phyloP scores from a whole-genome alignment of 2,797 vertebrate genomes.

The Sebastiscus albofasciatus region DNA sequence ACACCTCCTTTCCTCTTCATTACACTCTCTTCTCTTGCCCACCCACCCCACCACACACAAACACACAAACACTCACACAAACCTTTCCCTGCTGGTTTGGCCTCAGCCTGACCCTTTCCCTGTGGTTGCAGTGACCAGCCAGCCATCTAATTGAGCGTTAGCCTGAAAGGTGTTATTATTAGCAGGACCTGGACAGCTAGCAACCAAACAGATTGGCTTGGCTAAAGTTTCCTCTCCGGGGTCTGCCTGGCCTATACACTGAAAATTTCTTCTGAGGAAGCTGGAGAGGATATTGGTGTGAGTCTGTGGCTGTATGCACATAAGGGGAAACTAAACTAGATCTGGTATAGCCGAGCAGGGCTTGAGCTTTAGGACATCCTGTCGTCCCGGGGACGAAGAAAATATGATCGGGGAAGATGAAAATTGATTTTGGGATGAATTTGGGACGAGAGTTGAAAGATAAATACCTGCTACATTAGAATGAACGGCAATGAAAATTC shows the following conservation, averaged over 20 bases:
- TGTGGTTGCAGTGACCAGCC: slow-evolving; percentile 44
- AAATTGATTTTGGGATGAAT: no score
- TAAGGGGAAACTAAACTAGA: neutral
- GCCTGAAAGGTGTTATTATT: slow-evolving; percentile 49
- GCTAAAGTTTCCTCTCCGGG: slow-evolving; percentile 24
- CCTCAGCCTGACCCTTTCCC: slow-evolving; percentile 46
- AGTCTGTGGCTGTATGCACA: slow-evolving; percentile 7
- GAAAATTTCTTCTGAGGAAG: slow-evolving; percentile 1
- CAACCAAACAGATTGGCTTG: slow-evolving; percentile 38
- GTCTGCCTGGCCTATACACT: neutral
- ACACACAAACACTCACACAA: slow-evolving; percentile 2
- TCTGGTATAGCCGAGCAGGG: neutral
- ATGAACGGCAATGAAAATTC: no score
- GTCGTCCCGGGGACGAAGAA: no score
- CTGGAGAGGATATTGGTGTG: neutral
- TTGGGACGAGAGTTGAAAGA: no score
- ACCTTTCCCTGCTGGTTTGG: slow-evolving; percentile 42
- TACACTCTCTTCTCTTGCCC: neutral
- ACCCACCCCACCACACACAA: neutral
- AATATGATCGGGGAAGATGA: no score
- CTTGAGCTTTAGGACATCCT: no score
- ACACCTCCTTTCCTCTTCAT: slow-evolving; percentile 38
- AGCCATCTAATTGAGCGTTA: slow-evolving; percentile 54
- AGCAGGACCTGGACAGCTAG: slow-evolving; percentile 25
- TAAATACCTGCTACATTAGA: no score